Evolutionary conservation across 2,888 invertebrate species (phyloP), one percentile per base, ranked within the genome.

Genomic region (Crioceris asparagi): DNA sequence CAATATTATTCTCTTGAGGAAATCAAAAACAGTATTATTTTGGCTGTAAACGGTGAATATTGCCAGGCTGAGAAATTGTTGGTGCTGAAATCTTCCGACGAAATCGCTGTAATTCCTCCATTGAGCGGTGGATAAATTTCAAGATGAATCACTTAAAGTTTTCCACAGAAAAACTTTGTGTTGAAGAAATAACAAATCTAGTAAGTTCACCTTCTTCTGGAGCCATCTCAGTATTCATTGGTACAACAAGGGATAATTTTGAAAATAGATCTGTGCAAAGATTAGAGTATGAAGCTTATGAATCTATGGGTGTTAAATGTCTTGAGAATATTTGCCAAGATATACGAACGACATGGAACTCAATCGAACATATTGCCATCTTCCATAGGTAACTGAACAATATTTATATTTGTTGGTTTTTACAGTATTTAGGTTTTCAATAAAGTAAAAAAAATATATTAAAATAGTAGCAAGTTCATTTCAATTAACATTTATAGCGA

Each of bases 281-380:
- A 38, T 67, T 96, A 35, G 87, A 90, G 57, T 97, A 96, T 67
- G 94, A 96, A 65, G 90, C 91, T 0, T 96, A 94, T 59, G 83
- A 85, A 52, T 69, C 79, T 2, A 96, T 96, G 96, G 94, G 91
- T 0, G 50, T 83, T 5, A 87, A 85, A 57, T 77, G 83, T 45
- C 75, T 96, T 74, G 72, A 75, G 45, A 72, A 74, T 36, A 81
- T 94, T 23, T 92, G 92, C 59, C 57, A 66, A 1, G 74, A 80
- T 38, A 71, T 87, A 8, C 71, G 92, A 18, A 57, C 59, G 8
- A 75, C 79, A 55, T 94, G 91, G 85, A 62, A 70, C 0, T 67
- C 74, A 29, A 69, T 93, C 2, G 74, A 79, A 48, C 74, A 84
- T 51, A 85, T 94, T 49, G 90, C 84, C 10, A 81, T 96, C 36